Evolutionary conservation across 2,888 invertebrate species (phyloP).

Genomic region (Bombylius major): DNA sequence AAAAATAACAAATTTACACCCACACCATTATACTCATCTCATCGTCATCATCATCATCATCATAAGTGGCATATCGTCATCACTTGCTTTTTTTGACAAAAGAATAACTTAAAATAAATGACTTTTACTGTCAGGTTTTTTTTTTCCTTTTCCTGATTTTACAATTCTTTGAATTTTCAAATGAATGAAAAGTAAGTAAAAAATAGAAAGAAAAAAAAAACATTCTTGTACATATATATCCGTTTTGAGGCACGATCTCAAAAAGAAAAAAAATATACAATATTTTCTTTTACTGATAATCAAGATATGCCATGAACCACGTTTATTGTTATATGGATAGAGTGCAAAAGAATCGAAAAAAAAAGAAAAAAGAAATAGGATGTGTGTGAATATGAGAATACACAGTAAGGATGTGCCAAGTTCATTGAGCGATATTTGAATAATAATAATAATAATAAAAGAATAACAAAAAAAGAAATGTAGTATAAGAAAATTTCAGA

Average conservation of each 20-base stretch:
- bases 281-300: not conserved
- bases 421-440: not conserved
- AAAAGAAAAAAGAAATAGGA: no score
- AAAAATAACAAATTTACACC: no score
- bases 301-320: not conserved
- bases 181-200: no score
- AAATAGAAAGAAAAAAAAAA: no score
- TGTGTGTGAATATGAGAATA: not conserved
- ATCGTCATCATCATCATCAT: no score
- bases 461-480: not conserved
- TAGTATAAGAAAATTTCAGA: not conserved
- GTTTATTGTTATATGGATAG: no score
- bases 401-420: not conserved
- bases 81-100: not conserved
- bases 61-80: not conserved
- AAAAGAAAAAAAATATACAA: not conserved
- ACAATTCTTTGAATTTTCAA: not conserved
- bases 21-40: no score
- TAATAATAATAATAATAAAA: not conserved
- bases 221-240: no score
- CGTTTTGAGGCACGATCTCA: not conserved
- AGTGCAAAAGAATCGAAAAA: no score
- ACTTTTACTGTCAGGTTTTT: not conserved
- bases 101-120: not conserved
- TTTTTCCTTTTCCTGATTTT: not conserved